Evolutionary conservation across 2,888 invertebrate genomes (phyloP), one percentile per base, ranked within the genome.

Genomic region (Apotomis capreana): DNA sequence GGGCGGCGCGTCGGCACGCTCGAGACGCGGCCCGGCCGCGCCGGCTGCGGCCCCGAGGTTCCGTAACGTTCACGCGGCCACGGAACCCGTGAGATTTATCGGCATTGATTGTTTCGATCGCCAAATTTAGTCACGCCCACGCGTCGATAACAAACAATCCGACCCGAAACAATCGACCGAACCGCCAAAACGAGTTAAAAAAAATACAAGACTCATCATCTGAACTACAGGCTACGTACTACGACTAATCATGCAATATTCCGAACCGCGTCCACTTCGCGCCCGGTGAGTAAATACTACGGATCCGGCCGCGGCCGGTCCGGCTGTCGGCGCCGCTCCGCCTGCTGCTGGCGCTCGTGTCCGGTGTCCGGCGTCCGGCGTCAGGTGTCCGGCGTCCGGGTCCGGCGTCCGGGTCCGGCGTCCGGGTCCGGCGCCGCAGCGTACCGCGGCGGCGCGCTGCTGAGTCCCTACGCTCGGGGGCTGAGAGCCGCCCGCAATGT

Each of bases 161-260:
- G 54, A 54, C 40, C 15, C n/a, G 57, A 52, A 72, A 63, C 36
- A 57, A 57, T 54, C 36, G 44, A 55, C 57, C n/a, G 40, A 69
- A 40, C 62, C 36, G 58, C 51, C 61, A 69, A 62, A n/a, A 69
- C 69, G 46, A 60, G 65, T 10, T 65, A 49, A 68, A 75, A 74
- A 74, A 67, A 67, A 70, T 69, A 73, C 65, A 68, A 75, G 64
- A 76, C 84, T 85, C 84, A 83, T 83, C 83, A 77, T 78, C 73
- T 75, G 79, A 80, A 79, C 84, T 85, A 85, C 77, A 81, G 83
- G 84, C 88, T 89, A 90, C 78, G 80, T 79, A 81, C 86, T 89
- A 89, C 84, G 74, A 80, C 87, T 89, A 88, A 84, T 76, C 87
- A 89, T 89, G 89, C 89, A 88, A 87, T 83, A 83, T 84, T 73